Base-by-base conservation (phyloP, 2,888 invertebrate genomes). In the Caenorhabditis sinica region DNA sequence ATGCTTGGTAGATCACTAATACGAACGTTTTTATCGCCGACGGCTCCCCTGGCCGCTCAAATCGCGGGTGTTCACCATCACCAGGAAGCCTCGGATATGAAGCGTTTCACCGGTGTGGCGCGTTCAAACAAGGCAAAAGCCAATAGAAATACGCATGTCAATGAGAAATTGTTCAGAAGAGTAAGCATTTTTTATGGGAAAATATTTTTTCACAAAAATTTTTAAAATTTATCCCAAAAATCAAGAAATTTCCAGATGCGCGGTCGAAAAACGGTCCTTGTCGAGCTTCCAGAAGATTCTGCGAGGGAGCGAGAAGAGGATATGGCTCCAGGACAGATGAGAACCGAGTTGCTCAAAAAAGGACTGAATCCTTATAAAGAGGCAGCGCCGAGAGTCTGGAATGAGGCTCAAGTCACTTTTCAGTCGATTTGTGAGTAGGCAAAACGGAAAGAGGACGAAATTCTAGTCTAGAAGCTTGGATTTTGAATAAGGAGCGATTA, bases 61-160 rank as follows among this genome's bases (percentile, higher is more conserved):
- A 60, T 77, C 17, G 82, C 82, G 15, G 82, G 77, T 15, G 91
- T 92, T 13, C 92, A 92, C 77, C 92, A 92, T 82, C 92, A 92
- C 85, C 85, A 81, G 80, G 92, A 92, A 74, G 82, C 90, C 11
- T 75, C 82, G 20, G 87, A 91, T 79, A 79, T 90, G 81, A 80
- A 85, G 51, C 63, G 89, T 58, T 91, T 86, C 79, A 84, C 90
- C 17, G 91, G 91, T 40, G 77, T 90, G 33, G 60, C 80, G 13
- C 86, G 91, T 17, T 90, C 90, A 2, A 91, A 90, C 74, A 87
- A 89, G 30, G 86, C 85, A 6, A 89, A 87, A 80, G 91, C 92
- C 9, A 92, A 92, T 72, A 82, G 92, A 65, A 91, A 92, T 60
- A 92, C 92, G 0, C 91, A 92, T 75, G 84, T 89, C 20, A 92